phyloP scores from a whole-genome alignment of 2,113 vertebrate genomes.

The Galemys pyrenaicus region DNA sequence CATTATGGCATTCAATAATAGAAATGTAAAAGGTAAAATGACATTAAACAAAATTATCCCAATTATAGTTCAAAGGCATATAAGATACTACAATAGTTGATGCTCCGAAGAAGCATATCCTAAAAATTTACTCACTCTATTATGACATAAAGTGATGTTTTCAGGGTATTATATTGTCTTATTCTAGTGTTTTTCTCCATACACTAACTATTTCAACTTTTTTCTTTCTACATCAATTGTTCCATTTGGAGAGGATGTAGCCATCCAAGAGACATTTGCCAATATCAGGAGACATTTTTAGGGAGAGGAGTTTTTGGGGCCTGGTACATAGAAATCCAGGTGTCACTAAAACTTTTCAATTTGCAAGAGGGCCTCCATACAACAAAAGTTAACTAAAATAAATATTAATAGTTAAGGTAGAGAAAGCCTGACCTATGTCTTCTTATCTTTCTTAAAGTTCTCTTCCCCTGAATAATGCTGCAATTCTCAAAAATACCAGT shows the following conservation, averaged over 20 bases:
- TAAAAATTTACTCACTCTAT: background rate
- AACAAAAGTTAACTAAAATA: background rate
- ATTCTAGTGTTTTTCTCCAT: background rate
- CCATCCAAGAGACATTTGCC: too few relatives aligned
- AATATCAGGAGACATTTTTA: background rate
- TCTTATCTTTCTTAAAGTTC: background rate
- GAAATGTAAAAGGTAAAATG: background rate
- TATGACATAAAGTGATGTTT: background rate
- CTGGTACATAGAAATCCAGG: background rate
- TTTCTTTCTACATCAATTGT: background rate
- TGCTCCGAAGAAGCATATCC: background rate
- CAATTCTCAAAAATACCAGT: background rate
- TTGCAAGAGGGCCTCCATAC: background rate
- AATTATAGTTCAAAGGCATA: background rate
- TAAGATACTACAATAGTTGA: background rate
- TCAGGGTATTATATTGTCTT: fast-evolving
- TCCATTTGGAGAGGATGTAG: background rate
- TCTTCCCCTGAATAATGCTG: background rate
- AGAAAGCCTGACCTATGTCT: background rate
- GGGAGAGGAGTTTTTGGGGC: fast-evolving
- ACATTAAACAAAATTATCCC: background rate
- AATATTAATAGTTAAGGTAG: background rate
- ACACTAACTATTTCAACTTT: background rate
- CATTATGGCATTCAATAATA: background rate
- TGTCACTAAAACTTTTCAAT: background rate